Evolutionary conservation across 2,888 invertebrate species (phyloP), one percentile per base, ranked within the genome.

Genomic region (Ormyrus rosae): DNA sequence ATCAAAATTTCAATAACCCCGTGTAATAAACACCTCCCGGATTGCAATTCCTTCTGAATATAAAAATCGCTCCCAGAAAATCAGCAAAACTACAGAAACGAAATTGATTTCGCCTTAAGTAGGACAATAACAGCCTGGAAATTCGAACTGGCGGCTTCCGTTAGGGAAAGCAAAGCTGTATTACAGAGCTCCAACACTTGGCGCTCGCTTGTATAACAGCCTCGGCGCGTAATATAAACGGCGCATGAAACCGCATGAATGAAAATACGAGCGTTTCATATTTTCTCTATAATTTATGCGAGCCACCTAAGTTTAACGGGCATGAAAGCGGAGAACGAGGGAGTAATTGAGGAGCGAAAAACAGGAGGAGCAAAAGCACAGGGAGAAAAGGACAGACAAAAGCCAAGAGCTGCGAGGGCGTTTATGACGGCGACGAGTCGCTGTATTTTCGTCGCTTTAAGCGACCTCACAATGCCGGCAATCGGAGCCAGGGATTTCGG

Each of bases 331-430:
- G 74, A 80, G 74, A 63, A 77, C 64, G 79, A 70, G 79, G 70
- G 81, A 79, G 60, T 77, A 74, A 81, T 78, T 71, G 78, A 75
- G 78, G 78, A 79, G 65, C 75, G 80, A 78, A 74, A 56, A 64
- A 45, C 60, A 46, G 71, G 73, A 77, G 67, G 13, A 69, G 53
- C 3, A 53, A 19, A 61, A 61, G 34, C 61, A 19, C 46, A 45
- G 10, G 34, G 11, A n/a, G 53, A 53, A 61, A n/a, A 48, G 8
- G 46, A 65, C 34, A 34, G 53, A 78, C 71, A 76, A 71, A 71
- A 78, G 56, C 56, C 13, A 53, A 53, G 45, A 53, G 11, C 3
- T 10, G 58, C 60, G 73, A 53, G 68, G 61, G 68, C 68, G 78
- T 78, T 72, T 72, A 60, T 53, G 78, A 53, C 74, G 72, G 19